These are phyloP conservation scores for Spea hammondii DNA, from an alignment of 2,797 vertebrate species.

Conservation along the genomic window DNA sequence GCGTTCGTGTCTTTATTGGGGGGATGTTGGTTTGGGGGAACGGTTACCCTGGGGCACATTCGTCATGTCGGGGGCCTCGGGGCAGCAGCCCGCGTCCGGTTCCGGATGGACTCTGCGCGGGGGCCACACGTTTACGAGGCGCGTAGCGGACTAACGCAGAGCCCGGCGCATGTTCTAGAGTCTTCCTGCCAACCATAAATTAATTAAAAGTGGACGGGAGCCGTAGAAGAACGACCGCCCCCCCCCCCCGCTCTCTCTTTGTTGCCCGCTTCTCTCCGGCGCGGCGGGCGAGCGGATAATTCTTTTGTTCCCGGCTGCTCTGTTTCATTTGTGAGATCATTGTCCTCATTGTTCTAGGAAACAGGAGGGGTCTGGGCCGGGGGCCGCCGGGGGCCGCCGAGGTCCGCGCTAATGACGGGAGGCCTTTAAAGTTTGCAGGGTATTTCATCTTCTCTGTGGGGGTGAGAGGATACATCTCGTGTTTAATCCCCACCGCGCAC, in stretches of 20 bases:
- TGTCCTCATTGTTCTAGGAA: slow-evolving; percentile 80
- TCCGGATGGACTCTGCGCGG: too few relatives aligned
- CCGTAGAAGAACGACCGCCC: slow-evolving; percentile 56
- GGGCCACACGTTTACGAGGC: slow-evolving; percentile 45
- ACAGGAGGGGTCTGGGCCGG: slow-evolving; percentile 84
- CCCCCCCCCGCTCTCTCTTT: slow-evolving; percentile 51
- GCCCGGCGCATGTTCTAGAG: slow-evolving; percentile 56
- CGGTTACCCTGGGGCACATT: too few relatives aligned
- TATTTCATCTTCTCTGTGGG: slow-evolving; percentile 94
- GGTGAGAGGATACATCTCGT: slow-evolving; percentile 85
- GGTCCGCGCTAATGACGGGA: slow-evolving; percentile 97
- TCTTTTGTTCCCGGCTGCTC: slow-evolving; percentile 76
- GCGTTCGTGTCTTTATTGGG: too few relatives aligned
- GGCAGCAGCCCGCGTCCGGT: too few relatives aligned
- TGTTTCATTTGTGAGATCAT: slow-evolving; percentile 78
- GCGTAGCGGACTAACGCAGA: slow-evolving; percentile 44
- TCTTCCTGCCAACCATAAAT: slow-evolving; percentile 69
- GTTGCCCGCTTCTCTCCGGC: slow-evolving; percentile 61
- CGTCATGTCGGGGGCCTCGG: too few relatives aligned
- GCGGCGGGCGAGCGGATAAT: slow-evolving; percentile 74
- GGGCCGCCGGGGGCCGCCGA: slow-evolving; percentile 76
- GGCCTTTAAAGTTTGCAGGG: slow-evolving; percentile 97
- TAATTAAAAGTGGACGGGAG: slow-evolving; percentile 78
- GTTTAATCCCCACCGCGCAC: slow-evolving; percentile 91
- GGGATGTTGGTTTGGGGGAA: too few relatives aligned